Evolutionary conservation across 2,888 invertebrate species (phyloP), one percentile per base, ranked within the genome.

Genomic region (Poecilus cupreus): DNA sequence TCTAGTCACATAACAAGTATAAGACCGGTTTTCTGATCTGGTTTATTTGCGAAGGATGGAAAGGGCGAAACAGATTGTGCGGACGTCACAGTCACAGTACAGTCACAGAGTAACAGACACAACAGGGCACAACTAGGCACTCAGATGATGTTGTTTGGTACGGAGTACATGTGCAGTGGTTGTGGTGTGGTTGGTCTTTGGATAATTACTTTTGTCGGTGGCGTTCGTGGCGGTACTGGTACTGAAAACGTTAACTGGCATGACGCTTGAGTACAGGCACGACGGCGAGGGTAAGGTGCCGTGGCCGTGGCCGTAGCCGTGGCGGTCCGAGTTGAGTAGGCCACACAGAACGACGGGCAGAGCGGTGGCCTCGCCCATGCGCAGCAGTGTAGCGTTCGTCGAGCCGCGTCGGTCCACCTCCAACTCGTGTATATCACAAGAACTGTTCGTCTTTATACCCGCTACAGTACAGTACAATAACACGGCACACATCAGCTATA

Each of bases 261-360:
- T 39, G n/a, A 39, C 22, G 22, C 18, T 37, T 3, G 78, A 51
- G 32, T 78, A 78, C 22, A 78, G 49, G 51, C 78, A 78, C 13
- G 78, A 37, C 5, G 74, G 76, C 43, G 82, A 83, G 10, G 51
- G 18, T 10, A 51, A 51, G 18, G 16, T 51, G 4, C 51, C 51
- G 18, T 32, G 32, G 32, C 32, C 32, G 8, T 68, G 64, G 4
- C 51, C 51, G 18, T 32, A 8, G 32, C 32, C 32, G 8, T 68
- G 64, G 54, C 83, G 82, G 18, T 78, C 80, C 54, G 83, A 82
- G 80, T 89, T 90, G 83, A 91, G 85, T 39, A 91, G 87, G 80
- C 90, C 90, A 82, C 90, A 90, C 37, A 91, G 87, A 83, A 90
- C 89, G 20, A 90, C 87, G 80, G 91, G 91, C 84, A 91, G 87